Percentiles rank a stretch among this genome's conserved stretches.
Conservation (phyloP, 2,113 vertebrate genomes). For the Xenus cinereus region DNA sequence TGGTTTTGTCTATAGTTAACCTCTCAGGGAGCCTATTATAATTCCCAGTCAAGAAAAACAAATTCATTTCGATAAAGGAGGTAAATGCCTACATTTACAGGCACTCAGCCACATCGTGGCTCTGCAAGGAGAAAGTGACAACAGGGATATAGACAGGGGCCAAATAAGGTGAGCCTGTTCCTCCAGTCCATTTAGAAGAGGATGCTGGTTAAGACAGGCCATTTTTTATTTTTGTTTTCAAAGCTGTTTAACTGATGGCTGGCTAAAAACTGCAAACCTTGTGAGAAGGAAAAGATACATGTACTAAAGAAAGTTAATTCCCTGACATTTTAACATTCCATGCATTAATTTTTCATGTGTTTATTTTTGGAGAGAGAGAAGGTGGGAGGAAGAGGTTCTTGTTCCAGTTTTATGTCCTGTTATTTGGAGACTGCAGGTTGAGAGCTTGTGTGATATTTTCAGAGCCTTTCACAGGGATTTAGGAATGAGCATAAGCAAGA, state of each 20-base stretch:
- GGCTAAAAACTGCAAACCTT: not conserved
- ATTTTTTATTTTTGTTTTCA: not conserved
- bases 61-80: not conserved
- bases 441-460: conserved; percentile 14
- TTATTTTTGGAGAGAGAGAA: conserved; percentile 48
- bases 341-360: conserved; percentile 38
- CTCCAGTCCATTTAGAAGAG: not conserved
- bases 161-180: not conserved
- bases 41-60: not conserved
- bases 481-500: not conserved
- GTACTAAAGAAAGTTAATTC: not conserved
- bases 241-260: not conserved
- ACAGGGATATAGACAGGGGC: not conserved
- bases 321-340: not conserved
- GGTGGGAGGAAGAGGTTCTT: conserved; percentile 12
- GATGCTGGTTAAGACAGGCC: not conserved
- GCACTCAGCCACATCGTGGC: not conserved
- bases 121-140: not conserved
- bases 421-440: conserved; percentile 41
- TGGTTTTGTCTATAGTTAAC: not conserved
- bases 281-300: not conserved
- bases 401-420: conserved; percentile 37
- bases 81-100: not conserved
- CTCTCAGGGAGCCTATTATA: not conserved
- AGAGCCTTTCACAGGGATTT: not conserved